These are phyloP conservation scores for Aleiodes leptofemur DNA, from an alignment of 2,888 invertebrate species.

Conservation along the genomic window DNA sequence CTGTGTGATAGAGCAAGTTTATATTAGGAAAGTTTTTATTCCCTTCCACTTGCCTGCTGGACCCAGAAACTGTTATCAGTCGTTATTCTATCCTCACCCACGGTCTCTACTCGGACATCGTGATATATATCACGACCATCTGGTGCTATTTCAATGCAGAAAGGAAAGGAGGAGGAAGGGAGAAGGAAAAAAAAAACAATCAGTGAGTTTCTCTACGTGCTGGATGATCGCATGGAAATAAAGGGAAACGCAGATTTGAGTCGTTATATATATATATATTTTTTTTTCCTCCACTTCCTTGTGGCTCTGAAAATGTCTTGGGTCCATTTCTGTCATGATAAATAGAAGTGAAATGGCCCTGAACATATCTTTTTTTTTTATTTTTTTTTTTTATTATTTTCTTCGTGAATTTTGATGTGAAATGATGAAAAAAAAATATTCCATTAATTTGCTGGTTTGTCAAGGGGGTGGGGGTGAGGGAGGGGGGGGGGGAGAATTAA, in stretches of 20 bases:
- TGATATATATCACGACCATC: constrained; percentile 39
- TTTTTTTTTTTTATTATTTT: too few relatives aligned
- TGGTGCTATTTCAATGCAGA: constrained; percentile 27
- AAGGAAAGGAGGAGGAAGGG: background rate
- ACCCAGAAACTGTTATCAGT: constrained; percentile 46
- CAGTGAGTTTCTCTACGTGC: constrained; percentile 13
- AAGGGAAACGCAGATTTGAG: background rate
- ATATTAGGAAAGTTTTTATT: constrained; percentile 70
- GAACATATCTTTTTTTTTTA: too few relatives aligned
- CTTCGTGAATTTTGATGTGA: too few relatives aligned
- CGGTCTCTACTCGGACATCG: constrained; percentile 14
- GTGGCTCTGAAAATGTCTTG: too few relatives aligned
- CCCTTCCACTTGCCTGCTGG: constrained; percentile 52
- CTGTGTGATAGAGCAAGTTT: constrained; percentile 64
- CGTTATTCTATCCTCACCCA: constrained; percentile 39
- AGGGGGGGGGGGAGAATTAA: too few relatives aligned
- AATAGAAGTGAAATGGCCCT: too few relatives aligned
- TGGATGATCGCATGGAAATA: constrained; percentile 13
- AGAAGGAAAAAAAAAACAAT: constrained; percentile 21
- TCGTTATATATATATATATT: too few relatives aligned
- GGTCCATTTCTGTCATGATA: too few relatives aligned
- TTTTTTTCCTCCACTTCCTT: too few relatives aligned
- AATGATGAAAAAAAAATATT: too few relatives aligned
- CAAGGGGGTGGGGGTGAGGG: too few relatives aligned
- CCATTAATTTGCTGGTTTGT: too few relatives aligned